phyloP scores from a whole-genome alignment of 2,888 invertebrate genomes.

The Lasioglossum figueresi region DNA sequence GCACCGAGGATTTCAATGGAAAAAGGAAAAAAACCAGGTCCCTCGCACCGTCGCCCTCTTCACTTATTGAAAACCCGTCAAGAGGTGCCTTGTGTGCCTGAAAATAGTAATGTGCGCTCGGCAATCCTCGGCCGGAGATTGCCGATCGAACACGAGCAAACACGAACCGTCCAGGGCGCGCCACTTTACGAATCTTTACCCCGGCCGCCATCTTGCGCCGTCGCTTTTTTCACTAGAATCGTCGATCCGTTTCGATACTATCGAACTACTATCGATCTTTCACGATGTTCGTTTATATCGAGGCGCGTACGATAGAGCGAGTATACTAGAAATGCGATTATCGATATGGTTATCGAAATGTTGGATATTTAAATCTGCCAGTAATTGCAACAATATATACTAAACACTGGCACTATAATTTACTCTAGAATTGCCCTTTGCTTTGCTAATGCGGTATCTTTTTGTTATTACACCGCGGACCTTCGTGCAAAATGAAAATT shows the following conservation, averaged over 20 bases:
- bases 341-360: not conserved
- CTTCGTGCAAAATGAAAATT: too few relatives aligned
- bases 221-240: conserved; percentile 4
- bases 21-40: conserved; percentile 70
- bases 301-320: not conserved
- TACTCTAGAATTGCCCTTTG: too few relatives aligned
- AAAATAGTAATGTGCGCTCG: conserved; percentile 82
- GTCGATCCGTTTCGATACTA: not conserved
- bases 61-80: conserved; percentile 81
- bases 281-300: not conserved
- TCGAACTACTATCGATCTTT: not conserved
- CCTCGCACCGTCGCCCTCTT: conserved; percentile 76
- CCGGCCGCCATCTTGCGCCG: not conserved
- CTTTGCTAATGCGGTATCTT: too few relatives aligned
- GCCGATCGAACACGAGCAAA: conserved; percentile 61
- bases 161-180: conserved; percentile 71
- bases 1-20: conserved; percentile 71
- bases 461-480: too few relatives aligned
- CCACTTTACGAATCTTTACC: conserved; percentile 59
- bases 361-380: not conserved
- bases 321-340: not conserved
- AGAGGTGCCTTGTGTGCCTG: conserved; percentile 81
- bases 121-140: conserved; percentile 75
- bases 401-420: too few relatives aligned
- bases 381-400: not conserved